phyloP scores from a whole-genome alignment of 2,888 invertebrate genomes.

The Hirudinaria manillensis region DNA sequence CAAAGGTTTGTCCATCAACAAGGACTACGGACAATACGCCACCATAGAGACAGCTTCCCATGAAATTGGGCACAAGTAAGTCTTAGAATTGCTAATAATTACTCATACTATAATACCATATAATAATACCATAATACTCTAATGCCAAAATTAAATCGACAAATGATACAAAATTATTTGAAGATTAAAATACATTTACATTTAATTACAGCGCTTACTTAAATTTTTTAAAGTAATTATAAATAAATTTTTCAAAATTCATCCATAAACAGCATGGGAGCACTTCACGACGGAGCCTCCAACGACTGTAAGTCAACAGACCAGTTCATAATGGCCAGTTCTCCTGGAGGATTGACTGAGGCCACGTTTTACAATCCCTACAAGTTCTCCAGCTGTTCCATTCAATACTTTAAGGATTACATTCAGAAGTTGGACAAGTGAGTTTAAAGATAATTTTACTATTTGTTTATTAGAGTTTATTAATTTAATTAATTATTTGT shows the following conservation, averaged over 20 bases:
- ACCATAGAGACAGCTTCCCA: slow-evolving; percentile 39
- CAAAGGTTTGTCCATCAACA: slow-evolving; percentile 31
- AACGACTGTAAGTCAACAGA: slow-evolving; percentile 38
- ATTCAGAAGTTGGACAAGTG: slow-evolving; percentile 19
- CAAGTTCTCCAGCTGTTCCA: slow-evolving; percentile 42
- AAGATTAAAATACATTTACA: too few species aligned
- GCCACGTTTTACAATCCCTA: slow-evolving; percentile 38
- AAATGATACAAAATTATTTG: too few species aligned
- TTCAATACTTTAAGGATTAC: slow-evolving; percentile 33
- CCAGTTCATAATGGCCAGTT: slow-evolving; percentile 42
- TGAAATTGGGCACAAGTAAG: slow-evolving; percentile 42
- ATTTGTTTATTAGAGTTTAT: too few species aligned
- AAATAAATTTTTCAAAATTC: not conserved
- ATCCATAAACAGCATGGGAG: slow-evolving; percentile 38
- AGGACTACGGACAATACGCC: slow-evolving; percentile 34
- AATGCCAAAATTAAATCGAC: too few species aligned
- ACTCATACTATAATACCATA: not conserved
- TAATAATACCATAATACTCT: not conserved
- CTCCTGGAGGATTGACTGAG: slow-evolving; percentile 36
- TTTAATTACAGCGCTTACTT: too few species aligned
- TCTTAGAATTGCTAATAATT: not conserved
- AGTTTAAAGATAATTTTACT: not conserved
- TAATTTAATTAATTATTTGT: too few species aligned
- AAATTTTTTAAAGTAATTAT: too few species aligned
- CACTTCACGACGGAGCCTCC: slow-evolving; percentile 40